Conservation (phyloP, 2,797 vertebrate species). For the Phoeniculus purpureus region DNA sequence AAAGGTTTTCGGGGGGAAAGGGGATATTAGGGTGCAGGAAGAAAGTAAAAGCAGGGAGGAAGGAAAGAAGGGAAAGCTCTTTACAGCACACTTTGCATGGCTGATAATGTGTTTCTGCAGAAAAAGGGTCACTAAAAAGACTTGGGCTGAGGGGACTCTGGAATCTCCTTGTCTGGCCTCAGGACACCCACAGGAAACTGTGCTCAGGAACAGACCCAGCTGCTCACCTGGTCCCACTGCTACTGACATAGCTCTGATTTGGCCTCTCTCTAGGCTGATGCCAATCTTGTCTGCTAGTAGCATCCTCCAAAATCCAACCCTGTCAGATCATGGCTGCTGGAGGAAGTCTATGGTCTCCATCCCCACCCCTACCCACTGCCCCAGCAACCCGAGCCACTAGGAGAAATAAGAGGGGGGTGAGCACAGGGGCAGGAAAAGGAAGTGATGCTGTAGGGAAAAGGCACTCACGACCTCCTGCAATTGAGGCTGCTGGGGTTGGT, state of each 20-base stretch:
- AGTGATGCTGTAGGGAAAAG: not conserved
- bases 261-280: not conserved
- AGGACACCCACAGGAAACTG: not conserved
- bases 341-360: not conserved
- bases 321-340: not conserved
- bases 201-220: accelerated
- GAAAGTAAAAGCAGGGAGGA: not conserved
- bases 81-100: not conserved
- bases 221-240: not conserved
- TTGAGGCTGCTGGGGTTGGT: not conserved
- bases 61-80: not conserved
- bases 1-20: not conserved
- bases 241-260: not conserved
- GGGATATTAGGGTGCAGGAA: accelerated
- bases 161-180: not conserved
- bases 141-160: accelerated
- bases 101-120: not conserved
- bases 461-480: not conserved
- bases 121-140: not conserved
- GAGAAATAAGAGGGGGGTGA: not conserved
- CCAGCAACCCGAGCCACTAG: accelerated
- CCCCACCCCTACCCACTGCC: not conserved
- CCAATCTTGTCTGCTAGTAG: not conserved
- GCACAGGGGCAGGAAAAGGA: not conserved
- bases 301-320: not conserved